Conservation (phyloP, 2,797 vertebrate species). For the Catharus ustulatus region DNA sequence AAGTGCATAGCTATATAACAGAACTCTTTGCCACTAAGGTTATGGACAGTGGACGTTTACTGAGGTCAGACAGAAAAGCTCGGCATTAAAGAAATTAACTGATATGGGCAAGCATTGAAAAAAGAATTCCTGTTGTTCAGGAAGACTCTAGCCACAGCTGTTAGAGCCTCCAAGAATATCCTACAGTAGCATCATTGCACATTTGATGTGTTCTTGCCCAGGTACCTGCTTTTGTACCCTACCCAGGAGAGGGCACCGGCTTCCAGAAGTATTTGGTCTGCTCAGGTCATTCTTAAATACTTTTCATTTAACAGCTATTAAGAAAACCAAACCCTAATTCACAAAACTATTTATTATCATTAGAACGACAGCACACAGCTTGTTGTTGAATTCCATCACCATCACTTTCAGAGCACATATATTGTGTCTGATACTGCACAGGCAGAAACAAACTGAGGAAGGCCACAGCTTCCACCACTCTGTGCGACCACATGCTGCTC, state of each 20-base stretch:
- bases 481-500: accelerated
- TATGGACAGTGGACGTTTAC: background rate
- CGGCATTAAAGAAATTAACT: background rate
- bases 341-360: background rate
- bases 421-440: background rate
- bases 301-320: background rate
- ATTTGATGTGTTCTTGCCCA: background rate
- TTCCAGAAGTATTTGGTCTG: background rate
- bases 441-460: background rate
- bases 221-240: background rate
- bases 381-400: background rate
- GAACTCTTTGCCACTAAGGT: background rate
- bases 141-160: background rate
- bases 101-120: background rate
- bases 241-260: accelerated
- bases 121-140: background rate
- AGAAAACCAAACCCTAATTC: background rate
- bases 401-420: background rate
- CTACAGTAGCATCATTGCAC: background rate
- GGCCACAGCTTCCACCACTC: background rate
- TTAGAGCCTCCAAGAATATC: background rate
- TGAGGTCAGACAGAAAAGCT: background rate
- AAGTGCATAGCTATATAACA: background rate
- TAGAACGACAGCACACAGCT: background rate
- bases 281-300: background rate